Percentiles rank a stretch among this genome's conserved stretches.
Conservation (phyloP, 1,140 invertebrate genomes). For the Sesamia nonagrioides region DNA sequence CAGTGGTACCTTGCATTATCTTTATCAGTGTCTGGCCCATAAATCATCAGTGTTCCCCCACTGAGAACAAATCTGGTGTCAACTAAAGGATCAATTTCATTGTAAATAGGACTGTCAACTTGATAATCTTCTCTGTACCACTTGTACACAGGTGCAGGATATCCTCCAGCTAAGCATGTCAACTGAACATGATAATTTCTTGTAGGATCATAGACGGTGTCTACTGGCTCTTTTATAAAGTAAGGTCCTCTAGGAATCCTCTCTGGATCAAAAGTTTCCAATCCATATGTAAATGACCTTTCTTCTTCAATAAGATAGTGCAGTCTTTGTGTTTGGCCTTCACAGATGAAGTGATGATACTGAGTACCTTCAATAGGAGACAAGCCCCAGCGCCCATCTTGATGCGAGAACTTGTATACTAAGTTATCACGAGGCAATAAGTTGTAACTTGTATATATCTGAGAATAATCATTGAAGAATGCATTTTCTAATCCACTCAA, state of each 20-base stretch:
- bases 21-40: slow-evolving; percentile 92
- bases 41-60: slow-evolving; percentile 96
- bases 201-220: slow-evolving; percentile 94
- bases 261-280: slow-evolving; percentile 91
- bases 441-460: slow-evolving; percentile 85
- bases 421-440: slow-evolving; percentile 87
- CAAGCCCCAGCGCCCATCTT: slow-evolving; percentile 94
- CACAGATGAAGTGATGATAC: slow-evolving; percentile 95
- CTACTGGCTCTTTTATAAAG: slow-evolving; percentile 94
- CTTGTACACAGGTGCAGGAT: slow-evolving; percentile 95
- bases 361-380: slow-evolving; percentile 93
- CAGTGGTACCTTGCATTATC: slow-evolving; percentile 97
- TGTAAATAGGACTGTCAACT: slow-evolving; percentile 91
- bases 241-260: slow-evolving; percentile 95
- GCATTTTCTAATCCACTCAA: slow-evolving; percentile 94
- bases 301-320: slow-evolving; percentile 92
- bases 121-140: slow-evolving; percentile 97
- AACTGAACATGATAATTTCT: slow-evolving; percentile 93
- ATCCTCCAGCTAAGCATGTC: slow-evolving; percentile 95
- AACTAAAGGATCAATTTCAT: slow-evolving; percentile 92
- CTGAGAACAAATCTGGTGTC: slow-evolving; percentile 94
- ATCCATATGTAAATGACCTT: slow-evolving; percentile 94
- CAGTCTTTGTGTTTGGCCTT: slow-evolving; percentile 91
- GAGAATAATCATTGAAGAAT: slow-evolving; percentile 89
- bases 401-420: slow-evolving; percentile 91